Conservation (phyloP, 1,140 invertebrate genomes). For the Orchesella cincta region DNA sequence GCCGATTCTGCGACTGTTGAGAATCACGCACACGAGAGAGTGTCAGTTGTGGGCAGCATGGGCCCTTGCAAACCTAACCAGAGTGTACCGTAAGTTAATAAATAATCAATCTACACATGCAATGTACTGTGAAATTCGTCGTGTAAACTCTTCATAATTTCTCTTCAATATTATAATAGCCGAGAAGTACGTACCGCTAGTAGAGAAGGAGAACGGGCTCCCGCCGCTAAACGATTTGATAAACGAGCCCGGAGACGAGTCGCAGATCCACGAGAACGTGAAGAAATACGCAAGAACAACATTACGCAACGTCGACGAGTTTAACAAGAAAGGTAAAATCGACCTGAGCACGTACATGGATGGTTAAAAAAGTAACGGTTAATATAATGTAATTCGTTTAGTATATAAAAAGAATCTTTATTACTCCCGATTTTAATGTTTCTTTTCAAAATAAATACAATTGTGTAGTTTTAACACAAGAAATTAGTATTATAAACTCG, state of each 20-base stretch:
- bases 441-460: not conserved
- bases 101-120: not conserved
- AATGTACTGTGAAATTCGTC: too few species aligned
- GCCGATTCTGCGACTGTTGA: conserved; percentile 80
- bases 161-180: conserved; percentile 66
- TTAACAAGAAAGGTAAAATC: conserved; percentile 21
- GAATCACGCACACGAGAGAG: conserved; percentile 78
- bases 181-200: conserved; percentile 84
- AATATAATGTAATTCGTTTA: not conserved
- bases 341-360: conserved; percentile 33
- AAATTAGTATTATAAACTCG: conserved; percentile 55
- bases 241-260: not conserved
- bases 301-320: conserved; percentile 30
- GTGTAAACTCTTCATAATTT: conserved; percentile 34
- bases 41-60: conserved; percentile 97
- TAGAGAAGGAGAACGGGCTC: conserved; percentile 82
- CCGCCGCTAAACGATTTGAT: conserved; percentile 61
- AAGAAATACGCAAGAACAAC: conserved; percentile 34
- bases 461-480: not conserved
- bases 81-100: conserved; percentile 78
- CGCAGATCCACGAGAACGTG: conserved; percentile 30
- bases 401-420: not conserved
- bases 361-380: too few species aligned
- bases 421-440: not conserved
- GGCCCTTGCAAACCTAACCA: conserved; percentile 94